Evolutionary conservation across 1,140 invertebrate genomes (phyloP).

Genomic region (Nebria ingens): DNA sequence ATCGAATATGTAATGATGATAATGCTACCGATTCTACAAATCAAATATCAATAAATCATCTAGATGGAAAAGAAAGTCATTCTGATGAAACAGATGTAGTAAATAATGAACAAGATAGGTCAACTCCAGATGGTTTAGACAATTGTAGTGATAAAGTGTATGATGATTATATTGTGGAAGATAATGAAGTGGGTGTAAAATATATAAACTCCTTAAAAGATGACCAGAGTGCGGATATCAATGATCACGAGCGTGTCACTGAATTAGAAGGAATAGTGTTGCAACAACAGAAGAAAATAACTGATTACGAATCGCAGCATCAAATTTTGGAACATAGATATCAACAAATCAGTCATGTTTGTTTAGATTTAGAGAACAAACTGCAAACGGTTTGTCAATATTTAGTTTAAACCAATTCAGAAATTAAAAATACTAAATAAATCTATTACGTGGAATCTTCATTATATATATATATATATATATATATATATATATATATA

Average conservation of each 20-base stretch:
- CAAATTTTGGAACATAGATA: neutral
- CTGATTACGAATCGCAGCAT: neutral
- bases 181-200: neutral
- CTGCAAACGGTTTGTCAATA: neutral
- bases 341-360: neutral
- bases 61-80: neutral
- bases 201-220: neutral
- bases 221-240: neutral
- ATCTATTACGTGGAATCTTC: no score
- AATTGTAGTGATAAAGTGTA: neutral
- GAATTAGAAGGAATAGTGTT: neutral
- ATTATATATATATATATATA: no score
- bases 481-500: no score
- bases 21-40: neutral
- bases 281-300: neutral
- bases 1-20: neutral
- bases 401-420: neutral
- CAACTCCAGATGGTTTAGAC: neutral
- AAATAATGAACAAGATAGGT: no score
- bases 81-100: neutral
- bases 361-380: neutral
- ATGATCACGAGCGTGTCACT: neutral
- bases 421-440: no score
- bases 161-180: neutral
- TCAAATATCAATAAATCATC: neutral